Conservation (phyloP, 2,113 vertebrate genomes). For the mouse (Mus musculus) region DNA sequence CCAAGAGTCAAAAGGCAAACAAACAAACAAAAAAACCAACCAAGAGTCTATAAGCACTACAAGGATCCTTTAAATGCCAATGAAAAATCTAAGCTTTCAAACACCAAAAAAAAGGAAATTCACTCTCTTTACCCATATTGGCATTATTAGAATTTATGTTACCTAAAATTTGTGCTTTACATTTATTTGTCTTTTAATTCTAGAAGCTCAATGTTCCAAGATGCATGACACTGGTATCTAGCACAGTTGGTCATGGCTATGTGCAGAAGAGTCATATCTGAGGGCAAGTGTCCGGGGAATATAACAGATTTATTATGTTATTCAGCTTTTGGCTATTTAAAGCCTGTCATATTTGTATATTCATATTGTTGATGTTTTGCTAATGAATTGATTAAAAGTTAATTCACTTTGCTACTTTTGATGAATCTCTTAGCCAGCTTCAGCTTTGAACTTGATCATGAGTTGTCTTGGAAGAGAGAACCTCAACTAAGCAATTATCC, state of each 20-base stretch:
- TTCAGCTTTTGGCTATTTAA: background rate
- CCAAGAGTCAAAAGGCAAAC: too few relatives aligned
- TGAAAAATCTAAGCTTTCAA: background rate
- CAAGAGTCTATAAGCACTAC: background rate
- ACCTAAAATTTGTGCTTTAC: background rate
- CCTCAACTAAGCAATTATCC: background rate
- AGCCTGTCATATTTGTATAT: background rate
- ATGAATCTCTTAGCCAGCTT: background rate
- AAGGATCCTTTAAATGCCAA: background rate
- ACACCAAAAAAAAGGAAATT: background rate
- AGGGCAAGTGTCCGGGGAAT: background rate
- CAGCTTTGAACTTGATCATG: background rate
- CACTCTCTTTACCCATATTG: background rate
- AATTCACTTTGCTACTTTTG: slow-evolving; percentile 37
- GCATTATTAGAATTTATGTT: background rate
- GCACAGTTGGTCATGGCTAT: background rate
- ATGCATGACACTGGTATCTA: background rate
- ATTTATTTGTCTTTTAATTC: background rate
- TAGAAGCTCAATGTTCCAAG: background rate
- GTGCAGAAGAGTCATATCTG: too few relatives aligned
- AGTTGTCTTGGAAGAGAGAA: background rate
- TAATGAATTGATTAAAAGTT: background rate
- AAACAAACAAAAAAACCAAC: too few relatives aligned
- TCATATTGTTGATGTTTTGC: background rate
- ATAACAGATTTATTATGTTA: background rate